phyloP scores from a whole-genome alignment of 1,140 invertebrate species.

The Arctopsyche grandis region DNA sequence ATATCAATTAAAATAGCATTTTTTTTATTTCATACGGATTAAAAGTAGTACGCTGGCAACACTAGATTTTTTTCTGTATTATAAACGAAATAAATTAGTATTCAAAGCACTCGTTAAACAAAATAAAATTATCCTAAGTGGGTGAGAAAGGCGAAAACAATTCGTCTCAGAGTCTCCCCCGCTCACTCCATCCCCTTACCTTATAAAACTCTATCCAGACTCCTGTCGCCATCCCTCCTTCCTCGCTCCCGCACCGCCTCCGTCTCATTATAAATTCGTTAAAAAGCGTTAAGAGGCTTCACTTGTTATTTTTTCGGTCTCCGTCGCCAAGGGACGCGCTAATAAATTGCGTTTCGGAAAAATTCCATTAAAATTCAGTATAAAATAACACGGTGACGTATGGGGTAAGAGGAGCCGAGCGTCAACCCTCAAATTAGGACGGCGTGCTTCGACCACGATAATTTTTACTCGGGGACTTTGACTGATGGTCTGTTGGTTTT shows the following conservation, averaged over 20 bases:
- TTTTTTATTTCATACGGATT: too few species aligned
- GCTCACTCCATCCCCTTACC: neutral
- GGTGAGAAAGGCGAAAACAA: constrained; percentile 22
- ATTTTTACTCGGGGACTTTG: constrained; percentile 11
- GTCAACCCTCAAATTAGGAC: neutral
- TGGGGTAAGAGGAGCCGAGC: neutral
- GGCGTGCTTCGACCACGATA: constrained; percentile 4
- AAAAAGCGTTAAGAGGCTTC: constrained; percentile 28
- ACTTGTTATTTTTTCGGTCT: neutral
- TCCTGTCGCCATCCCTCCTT: too few species aligned
- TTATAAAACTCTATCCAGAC: too few species aligned
- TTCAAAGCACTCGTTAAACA: constrained; percentile 7
- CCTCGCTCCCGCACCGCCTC: neutral
- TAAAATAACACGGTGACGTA: constrained; percentile 4
- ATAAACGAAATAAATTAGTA: neutral
- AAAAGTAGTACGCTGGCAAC: too few species aligned
- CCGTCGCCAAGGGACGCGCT: neutral
- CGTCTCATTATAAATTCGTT: constrained; percentile 26
- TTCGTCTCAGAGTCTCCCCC: neutral
- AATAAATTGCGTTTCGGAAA: constrained; percentile 7
- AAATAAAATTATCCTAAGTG: constrained; percentile 23
- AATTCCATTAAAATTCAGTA: constrained; percentile 1
- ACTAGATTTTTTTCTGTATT: too few species aligned
- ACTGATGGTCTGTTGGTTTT: constrained; percentile 30
- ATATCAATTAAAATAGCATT: too few species aligned